Evolutionary conservation across 1,140 invertebrate genomes (phyloP).

Genomic region (Zaprionus davidi): DNA sequence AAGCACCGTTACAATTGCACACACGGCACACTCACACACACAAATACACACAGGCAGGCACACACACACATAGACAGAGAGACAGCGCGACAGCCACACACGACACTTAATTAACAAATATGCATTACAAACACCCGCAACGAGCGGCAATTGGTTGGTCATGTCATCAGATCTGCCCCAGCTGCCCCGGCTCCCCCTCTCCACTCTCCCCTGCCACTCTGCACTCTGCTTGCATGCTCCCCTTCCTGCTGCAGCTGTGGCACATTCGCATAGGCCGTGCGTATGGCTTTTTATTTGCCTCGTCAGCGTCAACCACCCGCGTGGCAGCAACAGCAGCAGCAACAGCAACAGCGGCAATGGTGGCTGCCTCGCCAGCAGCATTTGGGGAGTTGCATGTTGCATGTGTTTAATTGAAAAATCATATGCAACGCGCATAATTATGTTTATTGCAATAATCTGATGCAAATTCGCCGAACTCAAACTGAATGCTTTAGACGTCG

Average conservation of each 20-base stretch:
- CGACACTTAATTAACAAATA: conserved; percentile 82
- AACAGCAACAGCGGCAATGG: conserved; percentile 4
- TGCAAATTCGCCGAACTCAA: conserved; percentile 77
- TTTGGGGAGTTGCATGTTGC: conserved; percentile 62
- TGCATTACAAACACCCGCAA: conserved; percentile 80
- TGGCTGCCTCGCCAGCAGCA: conserved; percentile 14
- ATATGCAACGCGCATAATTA: conserved; percentile 83
- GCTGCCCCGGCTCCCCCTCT: no score
- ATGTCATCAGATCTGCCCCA: conserved; percentile 44
- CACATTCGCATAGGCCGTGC: conserved; percentile 25
- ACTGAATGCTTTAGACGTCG: conserved; percentile 67
- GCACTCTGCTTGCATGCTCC: neutral
- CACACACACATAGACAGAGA: conserved; percentile 18
- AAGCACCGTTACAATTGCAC: conserved; percentile 73
- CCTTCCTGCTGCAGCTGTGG: conserved; percentile 9
- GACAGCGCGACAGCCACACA: conserved; percentile 37
- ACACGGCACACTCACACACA: conserved; percentile 13
- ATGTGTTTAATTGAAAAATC: conserved; percentile 84
- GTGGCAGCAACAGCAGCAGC: conserved; percentile 28
- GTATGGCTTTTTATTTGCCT: conserved; percentile 69
- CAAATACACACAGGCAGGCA: conserved; percentile 35
- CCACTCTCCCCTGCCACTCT: neutral
- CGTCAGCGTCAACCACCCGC: conserved; percentile 46
- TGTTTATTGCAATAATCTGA: conserved; percentile 84
- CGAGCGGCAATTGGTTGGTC: conserved; percentile 76